phyloP scores from a whole-genome alignment of 2,797 vertebrate species.

The Remorina albescens region DNA sequence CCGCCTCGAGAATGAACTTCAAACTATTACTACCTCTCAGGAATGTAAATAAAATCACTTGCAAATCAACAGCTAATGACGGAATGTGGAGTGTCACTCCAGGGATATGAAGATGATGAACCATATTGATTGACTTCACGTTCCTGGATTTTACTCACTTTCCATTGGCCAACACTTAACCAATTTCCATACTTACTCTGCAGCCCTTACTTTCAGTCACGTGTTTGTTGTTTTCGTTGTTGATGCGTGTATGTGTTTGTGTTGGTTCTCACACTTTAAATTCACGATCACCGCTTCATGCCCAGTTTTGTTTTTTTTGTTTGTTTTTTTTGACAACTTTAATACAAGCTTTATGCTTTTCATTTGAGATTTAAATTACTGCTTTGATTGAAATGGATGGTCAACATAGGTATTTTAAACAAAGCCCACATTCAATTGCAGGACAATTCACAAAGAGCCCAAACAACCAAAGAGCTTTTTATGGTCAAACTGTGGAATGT shows the following conservation, averaged over 20 bases:
- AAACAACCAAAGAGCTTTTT: slow-evolving; percentile 34
- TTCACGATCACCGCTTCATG: background rate
- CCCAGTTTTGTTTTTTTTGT: background rate
- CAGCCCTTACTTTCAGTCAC: background rate
- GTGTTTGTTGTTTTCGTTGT: slow-evolving; percentile 36
- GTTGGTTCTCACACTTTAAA: slow-evolving; percentile 1
- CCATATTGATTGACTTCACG: slow-evolving; percentile 30
- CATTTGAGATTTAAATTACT: background rate
- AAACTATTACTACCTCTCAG: slow-evolving; percentile 81
- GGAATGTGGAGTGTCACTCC: slow-evolving; percentile 75
- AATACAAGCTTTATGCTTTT: background rate
- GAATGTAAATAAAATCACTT: slow-evolving; percentile 84
- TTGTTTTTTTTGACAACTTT: slow-evolving; percentile 26
- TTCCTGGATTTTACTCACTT: slow-evolving; percentile 42
- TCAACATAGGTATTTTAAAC: slow-evolving; percentile 8
- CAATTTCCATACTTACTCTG: slow-evolving; percentile 19
- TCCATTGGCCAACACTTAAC: slow-evolving; percentile 20
- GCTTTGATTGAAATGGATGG: background rate
- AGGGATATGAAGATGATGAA: slow-evolving; percentile 65
- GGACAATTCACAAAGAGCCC: slow-evolving; percentile 8
- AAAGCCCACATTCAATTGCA: background rate
- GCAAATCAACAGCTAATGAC: slow-evolving; percentile 82
- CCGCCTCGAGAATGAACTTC: slow-evolving; percentile 73
- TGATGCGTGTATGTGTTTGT: too few relatives aligned
- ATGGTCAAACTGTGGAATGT: slow-evolving; percentile 23